These are phyloP conservation scores for Triplophysa bombifrons DNA, from an alignment of 2,797 vertebrate species.

Conservation along the genomic window DNA sequence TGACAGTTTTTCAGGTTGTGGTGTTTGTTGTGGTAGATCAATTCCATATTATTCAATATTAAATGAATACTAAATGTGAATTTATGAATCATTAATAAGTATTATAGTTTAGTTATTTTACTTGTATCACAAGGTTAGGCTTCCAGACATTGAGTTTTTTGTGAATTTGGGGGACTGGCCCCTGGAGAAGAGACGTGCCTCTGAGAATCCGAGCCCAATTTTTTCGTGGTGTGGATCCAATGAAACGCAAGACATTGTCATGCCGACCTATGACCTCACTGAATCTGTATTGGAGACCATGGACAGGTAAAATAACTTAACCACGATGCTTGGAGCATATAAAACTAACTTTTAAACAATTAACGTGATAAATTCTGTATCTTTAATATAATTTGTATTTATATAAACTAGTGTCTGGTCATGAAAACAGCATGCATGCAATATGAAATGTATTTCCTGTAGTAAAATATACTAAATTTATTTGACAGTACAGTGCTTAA, in stretches of 20 bases:
- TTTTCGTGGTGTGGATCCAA: slow-evolving; percentile 98
- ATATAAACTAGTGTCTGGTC: background rate
- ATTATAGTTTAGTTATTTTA: background rate
- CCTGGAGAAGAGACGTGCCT: slow-evolving; percentile 87
- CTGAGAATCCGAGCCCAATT: slow-evolving; percentile 85
- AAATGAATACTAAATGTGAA: no score
- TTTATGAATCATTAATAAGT: no score
- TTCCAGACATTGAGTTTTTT: slow-evolving; percentile 95
- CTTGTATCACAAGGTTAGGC: slow-evolving; percentile 79
- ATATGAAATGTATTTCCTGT: no score
- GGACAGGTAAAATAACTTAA: slow-evolving; percentile 84
- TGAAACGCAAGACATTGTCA: slow-evolving; percentile 93
- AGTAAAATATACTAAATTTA: background rate
- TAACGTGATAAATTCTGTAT: background rate
- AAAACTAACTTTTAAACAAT: background rate
- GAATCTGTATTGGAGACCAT: slow-evolving; percentile 97
- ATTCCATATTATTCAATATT: background rate
- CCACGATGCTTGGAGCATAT: background rate
- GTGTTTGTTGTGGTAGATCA: background rate
- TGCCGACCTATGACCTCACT: slow-evolving; percentile 97
- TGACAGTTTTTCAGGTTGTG: background rate
- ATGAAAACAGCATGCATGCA: background rate
- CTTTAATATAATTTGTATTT: background rate
- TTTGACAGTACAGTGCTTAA: no score
- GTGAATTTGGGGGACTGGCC: slow-evolving; percentile 98